Percentiles rank a stretch among this genome's conserved stretches.
Conservation (phyloP, 2,797 vertebrate species). For the Xiphophorus birchmanni region DNA sequence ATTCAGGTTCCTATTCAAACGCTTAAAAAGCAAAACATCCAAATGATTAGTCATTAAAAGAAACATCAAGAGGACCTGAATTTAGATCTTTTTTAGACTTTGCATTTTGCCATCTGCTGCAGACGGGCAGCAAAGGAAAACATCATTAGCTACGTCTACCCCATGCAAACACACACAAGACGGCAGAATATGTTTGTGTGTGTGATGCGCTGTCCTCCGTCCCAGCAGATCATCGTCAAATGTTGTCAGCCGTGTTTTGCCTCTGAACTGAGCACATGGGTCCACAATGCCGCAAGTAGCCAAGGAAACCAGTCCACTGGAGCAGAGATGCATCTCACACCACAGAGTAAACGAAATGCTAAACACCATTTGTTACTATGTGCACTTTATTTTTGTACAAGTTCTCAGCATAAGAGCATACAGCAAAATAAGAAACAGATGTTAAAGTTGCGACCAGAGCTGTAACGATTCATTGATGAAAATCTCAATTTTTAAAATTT, state of each 20-base stretch:
- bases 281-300: slow-evolving; percentile 36
- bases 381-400: slow-evolving; percentile 23
- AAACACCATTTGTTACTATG: slow-evolving; percentile 21
- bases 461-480: too few relatives aligned
- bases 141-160: slow-evolving; percentile 33
- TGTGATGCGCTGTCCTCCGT: slow-evolving; percentile 9
- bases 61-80: not conserved
- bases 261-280: slow-evolving; percentile 17
- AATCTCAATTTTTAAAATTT: too few relatives aligned
- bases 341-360: slow-evolving; percentile 19
- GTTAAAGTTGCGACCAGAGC: not conserved
- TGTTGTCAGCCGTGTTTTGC: slow-evolving; percentile 21
- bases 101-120: slow-evolving; percentile 8
- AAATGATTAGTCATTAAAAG: not conserved
- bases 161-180: slow-evolving; percentile 12
- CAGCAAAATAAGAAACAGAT: not conserved
- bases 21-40: not conserved
- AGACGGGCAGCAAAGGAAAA: slow-evolving; percentile 12
- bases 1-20: not conserved
- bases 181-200: not conserved
- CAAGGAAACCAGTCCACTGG: slow-evolving; percentile 10
- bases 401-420: not conserved
- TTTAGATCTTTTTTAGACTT: slow-evolving; percentile 1
- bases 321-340: slow-evolving; percentile 2
- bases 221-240: slow-evolving; percentile 40